A percentile compares a stretch with the other conserved stretches of the same genome.
Conservation (phyloP, 2,888 invertebrate species). For the Lithosia quadra region DNA sequence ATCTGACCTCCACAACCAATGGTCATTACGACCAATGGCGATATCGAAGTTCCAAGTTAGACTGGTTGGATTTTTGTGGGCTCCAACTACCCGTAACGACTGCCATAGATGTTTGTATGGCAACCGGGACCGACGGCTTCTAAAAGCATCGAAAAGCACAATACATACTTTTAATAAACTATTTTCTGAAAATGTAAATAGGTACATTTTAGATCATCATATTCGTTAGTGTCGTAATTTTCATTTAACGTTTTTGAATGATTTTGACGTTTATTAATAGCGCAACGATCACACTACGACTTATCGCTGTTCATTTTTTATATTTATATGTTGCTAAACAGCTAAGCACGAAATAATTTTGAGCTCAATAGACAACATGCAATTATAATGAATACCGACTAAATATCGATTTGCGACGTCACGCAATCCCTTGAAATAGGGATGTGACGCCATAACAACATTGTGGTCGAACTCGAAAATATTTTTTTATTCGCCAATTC, state of each 20-base stretch:
- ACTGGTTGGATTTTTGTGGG: too few relatives aligned
- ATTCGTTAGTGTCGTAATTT: background rate
- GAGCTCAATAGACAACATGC: slow-evolving; percentile 73
- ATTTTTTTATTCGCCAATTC: background rate
- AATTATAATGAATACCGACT: slow-evolving; percentile 77
- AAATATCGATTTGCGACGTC: slow-evolving; percentile 73
- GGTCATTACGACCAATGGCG: too few relatives aligned
- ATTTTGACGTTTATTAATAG: background rate
- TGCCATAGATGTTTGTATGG: too few relatives aligned
- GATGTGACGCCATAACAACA: slow-evolving; percentile 27
- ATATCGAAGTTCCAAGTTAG: too few relatives aligned
- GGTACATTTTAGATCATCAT: background rate
- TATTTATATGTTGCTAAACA: slow-evolving; percentile 54
- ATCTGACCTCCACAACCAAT: too few relatives aligned
- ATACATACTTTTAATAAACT: background rate
- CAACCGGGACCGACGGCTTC: too few relatives aligned
- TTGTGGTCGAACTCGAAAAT: slow-evolving; percentile 29
- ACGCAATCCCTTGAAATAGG: slow-evolving; percentile 63
- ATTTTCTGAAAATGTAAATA: background rate
- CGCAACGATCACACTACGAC: background rate
- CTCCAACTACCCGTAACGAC: too few relatives aligned
- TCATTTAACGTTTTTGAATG: background rate
- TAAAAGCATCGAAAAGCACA: too few relatives aligned
- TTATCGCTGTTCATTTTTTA: slow-evolving; percentile 50
- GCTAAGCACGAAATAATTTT: slow-evolving; percentile 66